Percentiles rank a stretch among this genome's conserved stretches.
phyloP scores from a whole-genome alignment of 2,888 invertebrate species.

The Himalopsyche japonica region DNA sequence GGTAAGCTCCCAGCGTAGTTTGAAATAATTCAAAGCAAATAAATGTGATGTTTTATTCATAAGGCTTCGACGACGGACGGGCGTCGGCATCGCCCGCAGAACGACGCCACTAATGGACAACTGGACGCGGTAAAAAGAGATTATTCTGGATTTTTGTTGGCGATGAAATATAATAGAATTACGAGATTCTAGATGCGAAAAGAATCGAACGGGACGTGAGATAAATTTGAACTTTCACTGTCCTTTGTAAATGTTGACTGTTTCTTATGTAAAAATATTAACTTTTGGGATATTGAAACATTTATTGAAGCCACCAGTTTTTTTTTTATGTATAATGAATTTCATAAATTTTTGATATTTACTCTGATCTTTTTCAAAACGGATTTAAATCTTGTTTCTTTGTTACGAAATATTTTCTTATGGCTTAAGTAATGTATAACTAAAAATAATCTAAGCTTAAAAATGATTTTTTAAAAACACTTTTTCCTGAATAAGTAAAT shows the following conservation, averaged over 20 bases:
- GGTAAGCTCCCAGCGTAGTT: slow-evolving; percentile 14
- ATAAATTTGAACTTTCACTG: neutral
- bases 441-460: no score
- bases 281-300: neutral
- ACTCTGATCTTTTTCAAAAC: no score
- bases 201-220: neutral
- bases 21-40: slow-evolving; percentile 33
- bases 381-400: no score
- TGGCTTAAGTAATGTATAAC: no score
- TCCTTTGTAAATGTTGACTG: neutral
- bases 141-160: neutral
- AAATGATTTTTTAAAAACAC: no score
- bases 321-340: no score
- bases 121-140: neutral
- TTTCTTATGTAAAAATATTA: neutral
- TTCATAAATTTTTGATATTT: no score
- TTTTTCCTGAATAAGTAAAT: no score
- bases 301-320: neutral
- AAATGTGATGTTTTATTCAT: slow-evolving; percentile 31
- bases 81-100: slow-evolving; percentile 5
- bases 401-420: no score
- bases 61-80: neutral
- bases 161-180: neutral
- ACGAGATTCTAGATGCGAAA: neutral
- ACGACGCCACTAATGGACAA: neutral